Evolutionary conservation across 2,888 invertebrate species (phyloP).

Genomic region (Drosophila phalerata): DNA sequence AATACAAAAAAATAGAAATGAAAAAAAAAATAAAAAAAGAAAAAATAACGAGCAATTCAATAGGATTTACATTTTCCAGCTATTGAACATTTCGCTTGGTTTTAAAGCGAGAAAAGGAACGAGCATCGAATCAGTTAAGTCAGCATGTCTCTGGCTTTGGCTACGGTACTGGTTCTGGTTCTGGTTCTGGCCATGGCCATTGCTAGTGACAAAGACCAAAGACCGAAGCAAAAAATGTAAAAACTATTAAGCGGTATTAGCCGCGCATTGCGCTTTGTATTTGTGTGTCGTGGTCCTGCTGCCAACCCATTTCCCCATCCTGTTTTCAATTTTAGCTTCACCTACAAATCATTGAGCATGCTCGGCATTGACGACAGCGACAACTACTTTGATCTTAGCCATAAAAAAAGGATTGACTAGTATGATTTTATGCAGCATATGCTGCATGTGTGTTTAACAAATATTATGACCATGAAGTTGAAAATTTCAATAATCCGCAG

Average conservation of each 20-base stretch:
- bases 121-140: conserved; percentile 73
- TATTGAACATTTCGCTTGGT: conserved; percentile 67
- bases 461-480: not conserved
- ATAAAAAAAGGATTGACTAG: not conserved
- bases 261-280: conserved; percentile 76
- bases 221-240: conserved; percentile 65
- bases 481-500: not conserved
- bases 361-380: conserved; percentile 38
- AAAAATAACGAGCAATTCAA: conserved; percentile 60
- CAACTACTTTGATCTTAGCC: not conserved
- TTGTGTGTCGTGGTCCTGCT: conserved; percentile 62
- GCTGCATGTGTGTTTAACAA: not conserved
- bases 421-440: not conserved
- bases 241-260: conserved; percentile 81
- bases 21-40: conserved; percentile 14
- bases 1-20: conserved; percentile 19
- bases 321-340: conserved; percentile 19
- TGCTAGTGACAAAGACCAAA: conserved; percentile 56
- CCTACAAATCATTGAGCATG: conserved; percentile 42
- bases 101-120: conserved; percentile 51
- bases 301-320: conserved; percentile 24
- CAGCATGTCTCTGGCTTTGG: conserved; percentile 58
- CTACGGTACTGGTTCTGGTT: not conserved
- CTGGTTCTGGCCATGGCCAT: not conserved
- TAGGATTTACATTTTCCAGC: conserved; percentile 80